Conservation (phyloP, 35 echinoderm and acorn worm species). For the Ophioderma brevispina region DNA sequence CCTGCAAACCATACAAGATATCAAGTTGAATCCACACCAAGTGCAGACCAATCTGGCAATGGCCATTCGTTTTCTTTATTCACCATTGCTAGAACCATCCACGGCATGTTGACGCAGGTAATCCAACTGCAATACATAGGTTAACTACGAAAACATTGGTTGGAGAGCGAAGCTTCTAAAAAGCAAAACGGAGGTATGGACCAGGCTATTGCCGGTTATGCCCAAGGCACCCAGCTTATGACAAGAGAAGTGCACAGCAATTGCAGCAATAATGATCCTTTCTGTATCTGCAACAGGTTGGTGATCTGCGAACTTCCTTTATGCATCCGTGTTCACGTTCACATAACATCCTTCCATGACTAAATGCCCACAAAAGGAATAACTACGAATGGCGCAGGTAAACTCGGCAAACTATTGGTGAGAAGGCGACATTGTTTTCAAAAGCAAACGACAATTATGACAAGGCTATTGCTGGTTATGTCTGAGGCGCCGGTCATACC, state of each 20-base stretch:
- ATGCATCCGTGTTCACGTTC: no score
- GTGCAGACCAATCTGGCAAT: constrained; percentile 54
- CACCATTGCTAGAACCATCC: constrained; percentile 44
- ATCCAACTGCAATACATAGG: background rate
- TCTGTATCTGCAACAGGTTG: background rate
- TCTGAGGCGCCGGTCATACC: no score
- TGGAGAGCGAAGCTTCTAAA: constrained; percentile 11
- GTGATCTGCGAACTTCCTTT: no score
- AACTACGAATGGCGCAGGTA: no score
- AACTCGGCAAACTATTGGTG: no score
- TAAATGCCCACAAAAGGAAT: no score
- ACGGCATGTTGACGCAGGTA: constrained; percentile 38
- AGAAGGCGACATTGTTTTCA: no score
- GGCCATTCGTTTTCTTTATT: constrained; percentile 27
- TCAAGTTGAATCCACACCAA: constrained; percentile 37
- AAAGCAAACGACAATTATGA: no score
- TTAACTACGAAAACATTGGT: constrained; percentile 49
- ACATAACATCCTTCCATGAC: no score
- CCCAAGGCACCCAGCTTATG: background rate
- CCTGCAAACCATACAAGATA: constrained; percentile 65
- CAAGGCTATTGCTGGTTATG: no score
- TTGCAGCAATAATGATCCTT: background rate
- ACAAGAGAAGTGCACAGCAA: no score
- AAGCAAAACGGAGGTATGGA: background rate
- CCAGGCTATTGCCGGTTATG: constrained; percentile 1